A percentile compares a stretch with the other conserved stretches of the same genome.
Conservation (phyloP, 2,888 invertebrate genomes). For the Melanotus villosus region DNA sequence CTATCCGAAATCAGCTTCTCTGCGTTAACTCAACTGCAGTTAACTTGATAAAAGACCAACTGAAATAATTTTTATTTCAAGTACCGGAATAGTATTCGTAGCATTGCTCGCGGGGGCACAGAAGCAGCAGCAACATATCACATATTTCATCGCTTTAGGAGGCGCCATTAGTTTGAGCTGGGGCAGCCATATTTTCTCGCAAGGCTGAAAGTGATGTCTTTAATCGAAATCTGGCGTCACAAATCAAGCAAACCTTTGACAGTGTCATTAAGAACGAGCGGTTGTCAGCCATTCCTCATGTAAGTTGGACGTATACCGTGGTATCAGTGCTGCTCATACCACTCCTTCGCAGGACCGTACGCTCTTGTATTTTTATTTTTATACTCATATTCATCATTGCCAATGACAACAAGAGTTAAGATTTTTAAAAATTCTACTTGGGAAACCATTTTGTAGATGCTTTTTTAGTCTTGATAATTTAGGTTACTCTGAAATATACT, state of each 20-base stretch:
- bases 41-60: too few relatives aligned
- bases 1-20: too few relatives aligned
- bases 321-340: constrained; percentile 42
- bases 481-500: too few relatives aligned
- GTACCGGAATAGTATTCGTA: not conserved
- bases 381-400: not conserved
- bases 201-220: constrained; percentile 68
- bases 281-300: constrained; percentile 68
- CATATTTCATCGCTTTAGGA: constrained; percentile 49
- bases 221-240: constrained; percentile 68
- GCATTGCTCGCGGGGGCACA: constrained; percentile 23
- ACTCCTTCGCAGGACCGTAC: constrained; percentile 36
- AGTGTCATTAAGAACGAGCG: constrained; percentile 68
- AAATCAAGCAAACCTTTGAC: constrained; percentile 68
- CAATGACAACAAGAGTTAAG: not conserved
- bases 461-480: too few relatives aligned
- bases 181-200: constrained; percentile 65
- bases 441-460: too few relatives aligned
- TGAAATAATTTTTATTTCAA: too few relatives aligned
- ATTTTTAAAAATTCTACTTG: too few relatives aligned
- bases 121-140: constrained; percentile 46
- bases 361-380: not conserved
- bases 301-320: constrained; percentile 48
- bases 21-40: too few relatives aligned
- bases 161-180: constrained; percentile 53